These are phyloP conservation scores for Diadumene lineata DNA, from an alignment of 92 coral and sea anemone species.

Conservation along the genomic window DNA sequence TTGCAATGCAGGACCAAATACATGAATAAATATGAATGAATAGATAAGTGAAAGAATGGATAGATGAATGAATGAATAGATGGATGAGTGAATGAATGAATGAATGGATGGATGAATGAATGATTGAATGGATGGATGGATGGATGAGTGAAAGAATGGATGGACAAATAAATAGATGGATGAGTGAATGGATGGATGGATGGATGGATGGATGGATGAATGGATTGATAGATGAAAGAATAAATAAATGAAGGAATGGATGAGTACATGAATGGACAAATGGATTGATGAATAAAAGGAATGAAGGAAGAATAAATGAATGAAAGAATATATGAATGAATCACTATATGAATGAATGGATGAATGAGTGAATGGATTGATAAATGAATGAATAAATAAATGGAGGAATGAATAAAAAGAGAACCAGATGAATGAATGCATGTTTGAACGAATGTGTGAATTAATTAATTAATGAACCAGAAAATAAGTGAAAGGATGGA, in stretches of 20 bases:
- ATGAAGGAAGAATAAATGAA: not conserved
- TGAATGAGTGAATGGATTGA: not conserved
- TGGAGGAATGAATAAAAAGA: not conserved
- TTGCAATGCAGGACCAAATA: not conserved
- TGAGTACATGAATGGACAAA: too few relatives aligned
- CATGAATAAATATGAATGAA: not conserved
- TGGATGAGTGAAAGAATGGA: not conserved
- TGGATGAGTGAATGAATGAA: constrained; percentile 2
- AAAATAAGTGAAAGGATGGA: not conserved
- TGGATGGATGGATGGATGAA: not conserved
- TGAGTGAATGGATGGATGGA: not conserved
- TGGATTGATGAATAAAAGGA: not conserved
- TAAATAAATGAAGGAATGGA: not conserved
- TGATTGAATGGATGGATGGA: not conserved
- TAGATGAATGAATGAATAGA: not conserved
- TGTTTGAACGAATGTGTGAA: not conserved
- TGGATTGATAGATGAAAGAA: not conserved
- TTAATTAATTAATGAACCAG: too few relatives aligned
- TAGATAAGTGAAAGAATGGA: not conserved
- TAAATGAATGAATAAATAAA: not conserved
- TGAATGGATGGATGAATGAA: not conserved
- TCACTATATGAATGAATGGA: not conserved
- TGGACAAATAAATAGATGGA: not conserved
- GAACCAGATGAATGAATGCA: not conserved
- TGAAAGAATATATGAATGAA: not conserved